These are phyloP conservation scores for Achlya flavicornis DNA, from an alignment of 2,888 invertebrate species.

Conservation along the genomic window DNA sequence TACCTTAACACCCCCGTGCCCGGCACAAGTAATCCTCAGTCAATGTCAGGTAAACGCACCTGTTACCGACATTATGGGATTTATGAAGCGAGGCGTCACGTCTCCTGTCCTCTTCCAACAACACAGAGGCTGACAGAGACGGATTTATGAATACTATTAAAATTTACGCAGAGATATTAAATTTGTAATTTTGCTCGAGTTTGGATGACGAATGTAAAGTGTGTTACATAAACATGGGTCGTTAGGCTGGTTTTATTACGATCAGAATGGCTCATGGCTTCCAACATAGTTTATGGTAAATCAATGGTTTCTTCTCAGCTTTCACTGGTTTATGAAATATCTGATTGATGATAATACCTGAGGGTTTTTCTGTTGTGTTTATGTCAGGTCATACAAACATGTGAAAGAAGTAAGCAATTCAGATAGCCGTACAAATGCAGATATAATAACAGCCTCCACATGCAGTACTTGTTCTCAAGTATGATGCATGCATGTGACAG, in stretches of 20 bases:
- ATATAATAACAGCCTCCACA: too few relatives aligned
- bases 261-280: background rate
- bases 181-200: constrained; percentile 17
- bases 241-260: background rate
- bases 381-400: too few relatives aligned
- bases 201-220: constrained; percentile 16
- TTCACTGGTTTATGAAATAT: too few relatives aligned
- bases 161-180: constrained; percentile 36
- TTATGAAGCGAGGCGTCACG: constrained; percentile 30
- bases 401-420: too few relatives aligned
- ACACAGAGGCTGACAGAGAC: constrained; percentile 39
- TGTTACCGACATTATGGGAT: constrained; percentile 44
- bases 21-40: constrained; percentile 37
- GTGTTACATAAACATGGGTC: constrained; percentile 1
- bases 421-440: too few relatives aligned
- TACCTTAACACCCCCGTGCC: background rate
- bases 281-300: too few relatives aligned
- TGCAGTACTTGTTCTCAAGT: too few relatives aligned
- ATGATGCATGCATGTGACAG: too few relatives aligned
- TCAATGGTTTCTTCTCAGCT: background rate
- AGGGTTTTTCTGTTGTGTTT: too few relatives aligned
- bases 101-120: constrained; percentile 33
- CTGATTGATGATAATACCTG: too few relatives aligned
- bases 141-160: constrained; percentile 42
- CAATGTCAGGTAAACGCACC: constrained; percentile 42